Evolutionary conservation across 2,113 vertebrate species (phyloP), one percentile per base, ranked within the genome.

Genomic region (Atrichornis clamosus): DNA sequence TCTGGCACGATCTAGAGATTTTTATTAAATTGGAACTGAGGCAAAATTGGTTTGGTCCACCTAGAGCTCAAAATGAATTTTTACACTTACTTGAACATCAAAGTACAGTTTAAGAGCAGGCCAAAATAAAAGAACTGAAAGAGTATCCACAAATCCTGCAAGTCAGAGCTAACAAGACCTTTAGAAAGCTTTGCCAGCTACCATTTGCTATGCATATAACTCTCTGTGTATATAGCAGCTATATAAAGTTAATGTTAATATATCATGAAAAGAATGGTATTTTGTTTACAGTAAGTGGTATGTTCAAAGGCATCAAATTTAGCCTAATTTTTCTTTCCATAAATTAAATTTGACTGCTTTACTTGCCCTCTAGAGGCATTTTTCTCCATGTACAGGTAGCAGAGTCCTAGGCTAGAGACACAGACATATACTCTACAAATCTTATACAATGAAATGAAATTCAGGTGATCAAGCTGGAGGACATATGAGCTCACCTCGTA

Each of bases 21-120:
- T 94, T 88, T 90, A 81, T 83, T 88, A 88, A 95, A 85, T 73
- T 32, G 3, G 76, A 92, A 81, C 16, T 3, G 58, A 62, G 46
- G 82, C 19, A 88, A 92, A 86, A 93, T 75, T 62, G 35, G 3
- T 19, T 65, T 59, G 24, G n/a, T 50, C 52, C 30, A 74, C 32
- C 33, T 47, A 74, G 59, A 84, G 33, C 28, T 75, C 46, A 83
- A 41, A 80, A 56, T 55, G 1, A 91, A 75, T 84, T 91, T 96
- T 96, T 90, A 89, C 82, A 90, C 85, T 93, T 88, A 81, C 46
- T 89, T 87, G 74, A 94, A 92, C 93, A 91, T 94, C 68, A 87
- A 93, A 97, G 87, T 60, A n/a, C 28, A 64, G 41, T 52, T 78
- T 81, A 82, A 82, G 18, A 60, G 32, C 1, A 1, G 55, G 37